These are phyloP conservation scores for Oxyteleia sp. DNA, from an alignment of 2,888 invertebrate genomes.

Conservation along the genomic window DNA sequence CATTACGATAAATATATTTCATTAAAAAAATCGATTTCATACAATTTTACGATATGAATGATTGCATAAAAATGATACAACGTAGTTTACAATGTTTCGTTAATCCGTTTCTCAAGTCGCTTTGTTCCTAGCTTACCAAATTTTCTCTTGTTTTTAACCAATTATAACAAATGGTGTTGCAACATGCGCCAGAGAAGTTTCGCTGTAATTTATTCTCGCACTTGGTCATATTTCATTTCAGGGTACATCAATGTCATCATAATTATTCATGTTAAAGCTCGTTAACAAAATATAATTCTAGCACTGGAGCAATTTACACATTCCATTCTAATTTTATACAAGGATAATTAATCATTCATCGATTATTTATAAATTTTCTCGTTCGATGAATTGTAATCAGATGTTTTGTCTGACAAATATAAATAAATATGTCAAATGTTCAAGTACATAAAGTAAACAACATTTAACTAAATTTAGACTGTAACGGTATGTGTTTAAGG, in stretches of 20 bases:
- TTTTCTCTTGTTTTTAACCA: slow-evolving; percentile 22
- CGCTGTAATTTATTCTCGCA: slow-evolving; percentile 40
- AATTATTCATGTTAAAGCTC: slow-evolving; percentile 52
- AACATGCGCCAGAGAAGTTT: slow-evolving; percentile 22
- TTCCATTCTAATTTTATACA: slow-evolving; percentile 44
- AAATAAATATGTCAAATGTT: neutral
- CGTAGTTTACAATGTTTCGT: too few species aligned
- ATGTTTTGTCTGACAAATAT: neutral
- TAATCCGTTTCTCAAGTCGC: too few species aligned
- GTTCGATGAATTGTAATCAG: neutral
- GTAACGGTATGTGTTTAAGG: too few species aligned
- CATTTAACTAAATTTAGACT: too few species aligned
- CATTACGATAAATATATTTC: too few species aligned
- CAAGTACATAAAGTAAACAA: too few species aligned
- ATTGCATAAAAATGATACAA: too few species aligned
- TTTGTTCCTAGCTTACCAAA: too few species aligned
- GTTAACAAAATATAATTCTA: slow-evolving; percentile 45
- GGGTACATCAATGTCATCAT: slow-evolving; percentile 45
- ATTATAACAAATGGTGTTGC: slow-evolving; percentile 34
- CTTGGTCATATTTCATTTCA: slow-evolving; percentile 53
- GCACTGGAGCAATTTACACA: slow-evolving; percentile 38
- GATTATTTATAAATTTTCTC: slow-evolving; percentile 1
- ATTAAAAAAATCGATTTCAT: too few species aligned
- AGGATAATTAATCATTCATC: slow-evolving; percentile 16
- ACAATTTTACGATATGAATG: too few species aligned